Percentiles rank a stretch among this genome's conserved stretches.
Conservation (phyloP, 2,113 vertebrate genomes). For the Agapornis roseicollis region DNA sequence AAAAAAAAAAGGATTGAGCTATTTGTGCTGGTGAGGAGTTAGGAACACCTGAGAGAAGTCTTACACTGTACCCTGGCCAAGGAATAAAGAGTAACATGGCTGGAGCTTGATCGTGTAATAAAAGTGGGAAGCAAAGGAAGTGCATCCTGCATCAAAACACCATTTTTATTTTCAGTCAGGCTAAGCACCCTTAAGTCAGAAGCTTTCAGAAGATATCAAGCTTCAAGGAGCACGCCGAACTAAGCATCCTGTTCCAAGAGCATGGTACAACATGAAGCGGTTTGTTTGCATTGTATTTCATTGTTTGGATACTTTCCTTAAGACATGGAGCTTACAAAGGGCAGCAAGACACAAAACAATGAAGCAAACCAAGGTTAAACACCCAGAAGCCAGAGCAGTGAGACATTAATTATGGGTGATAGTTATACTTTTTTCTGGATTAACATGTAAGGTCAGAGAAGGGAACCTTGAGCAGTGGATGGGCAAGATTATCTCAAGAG, state of each 20-base stretch:
- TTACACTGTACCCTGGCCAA: conserved; percentile 17
- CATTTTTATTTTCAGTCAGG: neutral
- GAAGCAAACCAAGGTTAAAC: neutral
- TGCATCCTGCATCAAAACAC: neutral
- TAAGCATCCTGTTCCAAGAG: neutral
- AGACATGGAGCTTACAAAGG: neutral
- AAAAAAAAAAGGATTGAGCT: neutral
- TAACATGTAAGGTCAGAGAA: neutral
- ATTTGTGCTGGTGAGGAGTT: neutral
- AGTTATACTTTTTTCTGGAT: neutral
- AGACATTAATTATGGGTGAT: neutral
- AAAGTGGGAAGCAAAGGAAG: neutral
- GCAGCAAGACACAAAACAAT: neutral
- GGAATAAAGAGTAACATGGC: neutral
- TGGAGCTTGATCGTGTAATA: neutral
- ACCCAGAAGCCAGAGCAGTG: neutral
- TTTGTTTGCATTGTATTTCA: neutral
- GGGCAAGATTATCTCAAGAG: neutral
- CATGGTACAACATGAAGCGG: neutral
- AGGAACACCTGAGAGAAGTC: neutral
- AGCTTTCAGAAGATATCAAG: neutral
- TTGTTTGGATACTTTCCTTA: neutral
- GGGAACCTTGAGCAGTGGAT: neutral
- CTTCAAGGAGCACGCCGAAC: neutral
- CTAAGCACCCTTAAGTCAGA: neutral